Evolutionary conservation across 2,888 invertebrate genomes (phyloP).

Genomic region (Trichogramma dendrolimi): DNA sequence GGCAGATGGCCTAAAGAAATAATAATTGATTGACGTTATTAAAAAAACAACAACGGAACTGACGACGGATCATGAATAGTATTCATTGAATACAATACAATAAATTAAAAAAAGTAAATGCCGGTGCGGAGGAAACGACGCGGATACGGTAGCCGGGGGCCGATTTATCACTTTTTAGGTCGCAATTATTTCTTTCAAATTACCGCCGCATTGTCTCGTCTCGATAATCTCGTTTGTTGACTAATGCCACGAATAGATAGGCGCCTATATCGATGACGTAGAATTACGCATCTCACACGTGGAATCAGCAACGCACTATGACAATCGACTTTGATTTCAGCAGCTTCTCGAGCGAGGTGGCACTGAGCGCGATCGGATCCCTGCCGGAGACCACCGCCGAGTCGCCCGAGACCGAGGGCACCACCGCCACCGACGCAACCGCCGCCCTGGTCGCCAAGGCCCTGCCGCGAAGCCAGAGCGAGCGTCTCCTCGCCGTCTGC

Average conservation of each 20-base stretch:
- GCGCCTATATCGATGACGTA: neutral
- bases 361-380: conserved; percentile 36
- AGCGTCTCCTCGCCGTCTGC: conserved; percentile 61
- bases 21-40: too few species aligned
- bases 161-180: too few species aligned
- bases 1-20: too few species aligned
- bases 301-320: neutral
- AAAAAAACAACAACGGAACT: too few species aligned
- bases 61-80: too few species aligned
- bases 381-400: conserved; percentile 51
- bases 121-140: too few species aligned
- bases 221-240: neutral
- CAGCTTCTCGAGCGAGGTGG: conserved; percentile 45
- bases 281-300: too few species aligned
- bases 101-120: too few species aligned
- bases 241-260: conserved; percentile 4
- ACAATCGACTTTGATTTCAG: neutral
- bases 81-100: too few species aligned
- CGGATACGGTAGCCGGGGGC: too few species aligned
- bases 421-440: conserved; percentile 53
- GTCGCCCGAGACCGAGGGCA: conserved; percentile 51
- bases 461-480: conserved; percentile 62
- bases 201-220: too few species aligned
- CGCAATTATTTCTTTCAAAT: too few species aligned
- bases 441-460: conserved; percentile 33